Evolutionary conservation across 2,888 invertebrate genomes (phyloP).

Genomic region (Empis livida): DNA sequence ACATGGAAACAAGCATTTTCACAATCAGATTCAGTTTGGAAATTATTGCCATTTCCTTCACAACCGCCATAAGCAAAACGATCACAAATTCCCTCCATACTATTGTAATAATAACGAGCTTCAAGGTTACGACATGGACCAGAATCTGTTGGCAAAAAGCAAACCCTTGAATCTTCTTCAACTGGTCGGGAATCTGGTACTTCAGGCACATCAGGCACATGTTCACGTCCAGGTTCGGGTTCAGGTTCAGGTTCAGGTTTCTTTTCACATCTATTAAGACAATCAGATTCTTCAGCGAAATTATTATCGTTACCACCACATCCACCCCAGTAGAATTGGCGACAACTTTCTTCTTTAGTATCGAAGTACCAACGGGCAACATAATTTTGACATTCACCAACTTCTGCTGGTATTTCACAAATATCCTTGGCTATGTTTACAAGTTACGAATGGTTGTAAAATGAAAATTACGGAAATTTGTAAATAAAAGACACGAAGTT

Average conservation of each 20-base stretch:
- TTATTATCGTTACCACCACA: conserved; percentile 88
- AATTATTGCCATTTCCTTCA: conserved; percentile 69
- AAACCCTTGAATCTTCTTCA: conserved; percentile 25
- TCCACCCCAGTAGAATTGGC: conserved; percentile 78
- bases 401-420: conserved; percentile 61
- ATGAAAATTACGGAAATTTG: not conserved
- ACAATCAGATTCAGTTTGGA: conserved; percentile 54
- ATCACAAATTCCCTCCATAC: conserved; percentile 55
- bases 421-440: conserved; percentile 46
- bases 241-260: conserved; percentile 33
- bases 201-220: conserved; percentile 6
- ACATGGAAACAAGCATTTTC: conserved; percentile 52
- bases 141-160: conserved; percentile 49
- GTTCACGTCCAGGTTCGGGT: conserved; percentile 11
- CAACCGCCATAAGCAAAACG: conserved; percentile 74
- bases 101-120: conserved; percentile 60
- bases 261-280: conserved; percentile 49
- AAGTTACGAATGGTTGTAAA: not conserved
- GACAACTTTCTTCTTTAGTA: conserved; percentile 56
- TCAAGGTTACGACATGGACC: conserved; percentile 52
- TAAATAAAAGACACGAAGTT: not conserved
- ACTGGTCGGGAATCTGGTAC: conserved; percentile 5
- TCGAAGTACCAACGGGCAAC: conserved; percentile 73
- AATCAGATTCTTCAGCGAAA: conserved; percentile 55
- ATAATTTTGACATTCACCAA: conserved; percentile 67